Conservation (phyloP, 2,888 invertebrate species). For the Diploptera punctata region DNA sequence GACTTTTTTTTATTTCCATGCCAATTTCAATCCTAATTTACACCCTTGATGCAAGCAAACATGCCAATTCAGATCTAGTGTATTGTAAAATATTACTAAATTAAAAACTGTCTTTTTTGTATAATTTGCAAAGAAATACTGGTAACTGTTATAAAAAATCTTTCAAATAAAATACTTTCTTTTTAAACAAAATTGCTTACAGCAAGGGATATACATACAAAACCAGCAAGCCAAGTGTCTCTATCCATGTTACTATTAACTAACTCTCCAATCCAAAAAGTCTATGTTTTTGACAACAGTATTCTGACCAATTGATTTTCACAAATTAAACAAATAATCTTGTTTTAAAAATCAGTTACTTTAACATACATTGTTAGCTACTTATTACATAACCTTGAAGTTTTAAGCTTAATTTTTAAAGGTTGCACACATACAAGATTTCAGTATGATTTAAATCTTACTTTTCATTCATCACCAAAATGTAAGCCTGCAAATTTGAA, state of each 20-base stretch:
- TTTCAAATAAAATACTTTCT: neutral
- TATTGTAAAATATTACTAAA: neutral
- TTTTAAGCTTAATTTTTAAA: slow-evolving; percentile 31
- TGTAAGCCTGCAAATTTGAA: slow-evolving; percentile 29
- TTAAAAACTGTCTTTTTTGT: neutral
- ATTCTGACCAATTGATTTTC: slow-evolving; percentile 14
- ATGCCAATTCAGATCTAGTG: neutral
- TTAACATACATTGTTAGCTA: slow-evolving; percentile 24
- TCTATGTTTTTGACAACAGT: slow-evolving; percentile 23
- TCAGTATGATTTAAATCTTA: slow-evolving; percentile 30
- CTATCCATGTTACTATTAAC: slow-evolving; percentile 13
- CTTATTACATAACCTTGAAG: slow-evolving; percentile 27
- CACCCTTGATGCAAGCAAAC: slow-evolving; percentile 12
- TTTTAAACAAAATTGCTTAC: neutral
- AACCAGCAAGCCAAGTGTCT: slow-evolving; percentile 8
- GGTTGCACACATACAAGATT: slow-evolving; percentile 30
- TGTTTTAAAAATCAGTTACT: neutral
- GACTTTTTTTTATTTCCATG: slow-evolving; percentile 10
- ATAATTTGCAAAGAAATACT: neutral
- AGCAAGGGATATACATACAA: slow-evolving; percentile 8
- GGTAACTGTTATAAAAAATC: neutral
- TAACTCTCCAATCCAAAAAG: neutral
- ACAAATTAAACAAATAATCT: slow-evolving; percentile 2
- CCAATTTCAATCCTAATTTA: slow-evolving; percentile 26
- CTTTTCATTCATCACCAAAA: slow-evolving; percentile 34